Conservation (phyloP, 1,140 invertebrate genomes). For the Zaprionus ornatus region DNA sequence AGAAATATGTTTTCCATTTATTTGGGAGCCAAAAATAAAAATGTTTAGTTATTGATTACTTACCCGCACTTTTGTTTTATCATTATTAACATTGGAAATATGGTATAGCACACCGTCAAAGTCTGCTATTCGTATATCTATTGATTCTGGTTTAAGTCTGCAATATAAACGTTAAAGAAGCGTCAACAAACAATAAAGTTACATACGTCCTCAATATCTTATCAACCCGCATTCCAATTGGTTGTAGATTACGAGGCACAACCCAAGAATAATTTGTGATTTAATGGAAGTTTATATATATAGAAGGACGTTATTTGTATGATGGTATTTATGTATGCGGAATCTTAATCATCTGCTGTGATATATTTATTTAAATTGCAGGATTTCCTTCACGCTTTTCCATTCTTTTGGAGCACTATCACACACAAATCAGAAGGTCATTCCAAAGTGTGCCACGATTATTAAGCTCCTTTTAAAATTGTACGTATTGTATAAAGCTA, state of each 20-base stretch:
- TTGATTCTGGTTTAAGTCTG: slow-evolving; percentile 97
- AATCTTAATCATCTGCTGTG: not conserved
- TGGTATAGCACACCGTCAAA: slow-evolving; percentile 99
- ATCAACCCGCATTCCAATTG: slow-evolving; percentile 34
- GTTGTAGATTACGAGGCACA: slow-evolving; percentile 10
- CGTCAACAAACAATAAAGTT: slow-evolving; percentile 8
- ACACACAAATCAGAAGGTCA: slow-evolving; percentile 29
- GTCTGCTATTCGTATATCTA: slow-evolving; percentile 97
- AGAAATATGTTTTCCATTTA: slow-evolving; percentile 7
- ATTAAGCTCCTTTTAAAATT: slow-evolving; percentile 19
- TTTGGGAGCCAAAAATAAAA: not conserved
- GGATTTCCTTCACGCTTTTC: not conserved
- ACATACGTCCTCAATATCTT: slow-evolving; percentile 45
- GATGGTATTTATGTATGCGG: not conserved
- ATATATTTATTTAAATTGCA: not conserved
- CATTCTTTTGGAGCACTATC: slow-evolving; percentile 38
- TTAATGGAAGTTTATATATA: slow-evolving; percentile 2
- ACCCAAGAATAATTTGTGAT: slow-evolving; percentile 11
- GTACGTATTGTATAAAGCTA: not conserved
- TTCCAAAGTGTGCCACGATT: slow-evolving; percentile 51
- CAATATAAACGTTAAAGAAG: slow-evolving; percentile 31
- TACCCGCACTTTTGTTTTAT: slow-evolving; percentile 98
- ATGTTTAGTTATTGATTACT: slow-evolving; percentile 80
- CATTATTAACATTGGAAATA: slow-evolving; percentile 97
- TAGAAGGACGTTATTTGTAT: not conserved